Evolutionary conservation across 2,797 vertebrate species (phyloP).

Genomic region (Bucorvus abyssinicus): DNA sequence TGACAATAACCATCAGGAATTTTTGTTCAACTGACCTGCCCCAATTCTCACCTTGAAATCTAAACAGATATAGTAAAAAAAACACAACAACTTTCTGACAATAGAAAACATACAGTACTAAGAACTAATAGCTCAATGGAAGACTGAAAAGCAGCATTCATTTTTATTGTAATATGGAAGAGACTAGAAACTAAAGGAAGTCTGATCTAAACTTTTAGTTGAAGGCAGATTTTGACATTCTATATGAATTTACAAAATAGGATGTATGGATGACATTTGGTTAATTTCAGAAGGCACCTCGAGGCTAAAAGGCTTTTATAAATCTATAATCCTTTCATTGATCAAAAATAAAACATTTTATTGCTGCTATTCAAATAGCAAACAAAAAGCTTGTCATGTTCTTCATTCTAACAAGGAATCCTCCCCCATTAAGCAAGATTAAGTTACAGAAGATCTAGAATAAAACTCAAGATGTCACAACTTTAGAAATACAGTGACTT

Average conservation of each 20-base stretch:
- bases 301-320: slow-evolving; percentile 93
- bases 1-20: neutral
- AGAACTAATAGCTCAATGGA: slow-evolving; percentile 80
- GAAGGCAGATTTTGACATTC: slow-evolving; percentile 80
- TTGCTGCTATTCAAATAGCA: slow-evolving; percentile 88
- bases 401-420: slow-evolving; percentile 75
- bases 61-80: slow-evolving; percentile 52
- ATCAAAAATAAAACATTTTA: slow-evolving; percentile 87
- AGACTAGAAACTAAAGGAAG: slow-evolving; percentile 76
- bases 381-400: slow-evolving; percentile 78
- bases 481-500: slow-evolving; percentile 73
- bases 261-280: slow-evolving; percentile 82
- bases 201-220: slow-evolving; percentile 74
- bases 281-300: slow-evolving; percentile 95
- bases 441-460: slow-evolving; percentile 74
- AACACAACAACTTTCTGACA: slow-evolving; percentile 13
- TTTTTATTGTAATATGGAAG: slow-evolving; percentile 77
- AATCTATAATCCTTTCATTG: slow-evolving; percentile 85
- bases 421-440: slow-evolving; percentile 72
- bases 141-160: slow-evolving; percentile 81
- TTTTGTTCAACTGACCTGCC: slow-evolving; percentile 52
- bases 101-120: slow-evolving; percentile 74
- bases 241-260: slow-evolving; percentile 81
- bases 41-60: slow-evolving; percentile 58
- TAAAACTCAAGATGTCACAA: slow-evolving; percentile 75